phyloP scores from a whole-genome alignment of 1,140 invertebrate genomes.

The Muscidifurax raptorellus region DNA sequence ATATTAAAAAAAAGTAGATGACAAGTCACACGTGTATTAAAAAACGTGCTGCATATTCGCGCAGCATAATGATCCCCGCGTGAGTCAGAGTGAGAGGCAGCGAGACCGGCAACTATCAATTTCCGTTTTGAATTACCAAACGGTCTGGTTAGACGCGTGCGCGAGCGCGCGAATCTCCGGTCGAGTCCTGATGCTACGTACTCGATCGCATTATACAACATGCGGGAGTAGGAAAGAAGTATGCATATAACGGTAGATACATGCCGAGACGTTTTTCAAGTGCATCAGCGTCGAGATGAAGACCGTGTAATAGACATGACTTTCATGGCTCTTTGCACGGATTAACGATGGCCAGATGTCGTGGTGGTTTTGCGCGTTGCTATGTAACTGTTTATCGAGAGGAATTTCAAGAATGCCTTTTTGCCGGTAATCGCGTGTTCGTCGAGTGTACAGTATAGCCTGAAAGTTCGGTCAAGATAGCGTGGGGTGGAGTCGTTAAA shows the following conservation, averaged over 20 bases:
- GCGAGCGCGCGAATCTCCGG: slow-evolving; percentile 62
- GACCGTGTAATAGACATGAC: not conserved
- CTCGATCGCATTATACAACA: not conserved
- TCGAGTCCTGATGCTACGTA: not conserved
- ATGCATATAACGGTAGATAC: not conserved
- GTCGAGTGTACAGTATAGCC: too few relatives aligned
- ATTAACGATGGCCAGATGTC: not conserved
- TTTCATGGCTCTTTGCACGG: not conserved
- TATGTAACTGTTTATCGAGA: not conserved
- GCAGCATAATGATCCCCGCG: not conserved
- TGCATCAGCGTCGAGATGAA: not conserved
- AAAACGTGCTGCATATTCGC: not conserved
- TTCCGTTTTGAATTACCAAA: slow-evolving; percentile 68
- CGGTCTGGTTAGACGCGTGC: slow-evolving; percentile 53
- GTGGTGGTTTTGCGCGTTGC: too few relatives aligned
- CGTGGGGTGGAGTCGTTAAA: too few relatives aligned
- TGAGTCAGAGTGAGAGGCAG: slow-evolving; percentile 6
- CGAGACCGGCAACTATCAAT: slow-evolving; percentile 65
- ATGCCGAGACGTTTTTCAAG: not conserved
- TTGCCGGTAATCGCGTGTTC: not conserved
- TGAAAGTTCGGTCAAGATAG: too few relatives aligned
- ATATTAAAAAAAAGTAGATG: too few relatives aligned
- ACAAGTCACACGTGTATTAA: not conserved
- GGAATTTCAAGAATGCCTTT: not conserved
- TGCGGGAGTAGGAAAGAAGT: too few relatives aligned